Conservation (phyloP, 2,888 invertebrate species). For the Acanthopleura granulata region DNA sequence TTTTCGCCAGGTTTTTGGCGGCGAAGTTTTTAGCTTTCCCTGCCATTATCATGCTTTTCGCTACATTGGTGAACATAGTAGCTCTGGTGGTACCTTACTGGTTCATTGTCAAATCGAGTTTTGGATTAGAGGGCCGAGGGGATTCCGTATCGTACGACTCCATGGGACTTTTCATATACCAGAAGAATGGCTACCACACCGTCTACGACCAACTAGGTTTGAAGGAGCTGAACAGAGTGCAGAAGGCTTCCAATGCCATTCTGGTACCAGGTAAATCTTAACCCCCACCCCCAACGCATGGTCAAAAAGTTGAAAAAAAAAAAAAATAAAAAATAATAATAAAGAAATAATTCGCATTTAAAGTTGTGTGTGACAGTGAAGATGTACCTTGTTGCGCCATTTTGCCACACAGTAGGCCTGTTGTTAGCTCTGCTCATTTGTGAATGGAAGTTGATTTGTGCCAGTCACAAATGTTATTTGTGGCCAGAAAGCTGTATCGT, state of each 20-base stretch:
- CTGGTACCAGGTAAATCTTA: conserved; percentile 5
- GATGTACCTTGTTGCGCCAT: too few species aligned
- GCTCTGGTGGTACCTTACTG: conserved; percentile 9
- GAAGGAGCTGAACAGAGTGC: background rate
- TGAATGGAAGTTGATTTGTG: background rate
- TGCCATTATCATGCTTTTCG: background rate
- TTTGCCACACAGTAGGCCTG: too few species aligned
- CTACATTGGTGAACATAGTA: background rate
- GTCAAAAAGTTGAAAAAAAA: too few species aligned
- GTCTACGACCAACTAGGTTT: background rate
- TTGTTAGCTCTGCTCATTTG: background rate
- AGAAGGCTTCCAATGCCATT: background rate
- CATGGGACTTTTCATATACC: background rate
- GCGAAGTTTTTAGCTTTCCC: conserved; percentile 4
- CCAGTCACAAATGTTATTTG: too few species aligned
- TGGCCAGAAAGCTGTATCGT: too few species aligned
- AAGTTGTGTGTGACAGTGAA: too few species aligned
- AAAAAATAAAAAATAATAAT: too few species aligned
- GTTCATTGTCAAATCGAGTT: background rate
- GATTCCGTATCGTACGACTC: background rate
- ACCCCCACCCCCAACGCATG: too few species aligned
- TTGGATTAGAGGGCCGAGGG: background rate
- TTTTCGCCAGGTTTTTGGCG: background rate
- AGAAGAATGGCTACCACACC: background rate
- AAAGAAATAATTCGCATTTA: too few species aligned